Evolutionary conservation across 2,113 vertebrate genomes (phyloP).

Genomic region (Callaeas wilsoni): DNA sequence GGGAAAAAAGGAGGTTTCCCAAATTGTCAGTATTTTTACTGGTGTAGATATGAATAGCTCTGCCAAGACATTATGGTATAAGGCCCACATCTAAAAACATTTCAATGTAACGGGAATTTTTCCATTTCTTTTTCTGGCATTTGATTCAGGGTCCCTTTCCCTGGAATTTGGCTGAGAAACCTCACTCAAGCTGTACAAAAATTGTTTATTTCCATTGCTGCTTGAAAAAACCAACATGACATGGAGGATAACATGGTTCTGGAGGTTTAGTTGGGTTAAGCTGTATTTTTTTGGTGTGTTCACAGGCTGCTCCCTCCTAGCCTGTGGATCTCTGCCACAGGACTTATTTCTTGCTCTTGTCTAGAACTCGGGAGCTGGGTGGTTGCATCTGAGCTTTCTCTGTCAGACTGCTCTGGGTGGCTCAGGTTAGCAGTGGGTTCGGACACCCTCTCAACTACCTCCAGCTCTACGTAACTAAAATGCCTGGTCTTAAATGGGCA

Average conservation of each 20-base stretch:
- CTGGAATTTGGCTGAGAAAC: neutral
- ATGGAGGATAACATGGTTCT: neutral
- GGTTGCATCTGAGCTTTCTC: neutral
- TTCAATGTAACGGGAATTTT: neutral
- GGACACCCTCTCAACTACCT: neutral
- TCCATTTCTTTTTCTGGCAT: neutral
- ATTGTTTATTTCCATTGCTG: neutral
- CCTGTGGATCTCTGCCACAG: neutral
- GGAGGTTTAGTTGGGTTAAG: neutral
- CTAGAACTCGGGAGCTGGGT: neutral
- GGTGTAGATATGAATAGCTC: neutral
- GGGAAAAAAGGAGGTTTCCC: neutral
- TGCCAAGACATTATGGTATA: neutral
- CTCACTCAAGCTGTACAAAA: neutral
- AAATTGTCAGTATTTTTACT: neutral
- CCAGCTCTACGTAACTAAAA: neutral
- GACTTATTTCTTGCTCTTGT: neutral
- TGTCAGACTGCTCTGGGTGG: neutral
- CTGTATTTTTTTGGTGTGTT: neutral
- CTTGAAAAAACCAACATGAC: neutral
- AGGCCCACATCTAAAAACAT: neutral
- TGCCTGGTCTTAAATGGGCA: neutral
- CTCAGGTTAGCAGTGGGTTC: neutral
- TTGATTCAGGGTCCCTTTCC: neutral
- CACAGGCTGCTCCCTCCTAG: neutral